Percentiles rank a stretch among this genome's conserved stretches.
Evolutionary conservation across 2,888 invertebrate genomes (phyloP).

Genomic region (Cerastoderma edule): DNA sequence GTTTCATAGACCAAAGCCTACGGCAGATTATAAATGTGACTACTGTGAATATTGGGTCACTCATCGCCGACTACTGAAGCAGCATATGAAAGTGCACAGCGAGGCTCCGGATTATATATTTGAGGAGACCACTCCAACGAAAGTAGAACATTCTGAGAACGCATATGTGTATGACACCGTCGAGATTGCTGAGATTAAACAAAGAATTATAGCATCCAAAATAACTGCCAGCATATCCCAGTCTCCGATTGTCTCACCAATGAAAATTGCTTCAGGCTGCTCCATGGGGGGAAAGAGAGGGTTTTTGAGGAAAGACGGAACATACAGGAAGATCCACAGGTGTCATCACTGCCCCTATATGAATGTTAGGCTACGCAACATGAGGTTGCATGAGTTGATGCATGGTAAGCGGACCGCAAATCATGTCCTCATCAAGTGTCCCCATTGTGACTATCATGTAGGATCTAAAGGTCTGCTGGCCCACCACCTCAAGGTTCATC

Average conservation of each 20-base stretch:
- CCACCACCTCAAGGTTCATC: conserved; percentile 88
- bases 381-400: conserved; percentile 93
- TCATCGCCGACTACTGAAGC: conserved; percentile 90
- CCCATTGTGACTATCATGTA: conserved; percentile 92
- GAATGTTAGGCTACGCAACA: conserved; percentile 91
- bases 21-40: conserved; percentile 91
- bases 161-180: conserved; percentile 74
- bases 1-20: conserved; percentile 89
- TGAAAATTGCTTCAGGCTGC: conserved; percentile 73
- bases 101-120: conserved; percentile 34
- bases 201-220: conserved; percentile 79
- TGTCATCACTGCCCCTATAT: conserved; percentile 94
- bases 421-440: conserved; percentile 86
- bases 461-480: conserved; percentile 89
- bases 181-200: conserved; percentile 79
- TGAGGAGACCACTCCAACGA: conserved; percentile 69
- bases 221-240: conserved; percentile 77
- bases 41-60: conserved; percentile 93
- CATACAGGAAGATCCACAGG: conserved; percentile 90
- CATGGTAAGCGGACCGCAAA: conserved; percentile 85
- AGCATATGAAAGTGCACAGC: conserved; percentile 90
- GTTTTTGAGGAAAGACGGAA: conserved; percentile 76
- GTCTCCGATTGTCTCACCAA: conserved; percentile 73
- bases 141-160: conserved; percentile 76
- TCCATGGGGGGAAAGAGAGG: conserved; percentile 73